These are phyloP conservation scores for Pitta sordida DNA, from an alignment of 2,113 vertebrate species.

Conservation along the genomic window DNA sequence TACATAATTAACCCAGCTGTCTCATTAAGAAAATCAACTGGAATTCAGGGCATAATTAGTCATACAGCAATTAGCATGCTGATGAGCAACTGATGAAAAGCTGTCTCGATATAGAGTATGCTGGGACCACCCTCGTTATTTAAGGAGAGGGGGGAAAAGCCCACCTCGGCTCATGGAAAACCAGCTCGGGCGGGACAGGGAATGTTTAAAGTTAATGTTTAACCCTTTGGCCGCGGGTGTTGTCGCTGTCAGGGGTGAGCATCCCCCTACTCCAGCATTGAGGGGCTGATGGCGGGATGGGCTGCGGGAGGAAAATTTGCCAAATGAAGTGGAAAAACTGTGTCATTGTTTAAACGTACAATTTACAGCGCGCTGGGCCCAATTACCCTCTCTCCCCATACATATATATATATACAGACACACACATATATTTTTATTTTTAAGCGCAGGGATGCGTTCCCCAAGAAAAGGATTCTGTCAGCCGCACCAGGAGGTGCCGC, in stretches of 20 bases:
- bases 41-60: constrained; percentile 92
- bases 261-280: neutral
- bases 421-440: neutral
- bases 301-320: neutral
- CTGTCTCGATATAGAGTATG: constrained; percentile 72
- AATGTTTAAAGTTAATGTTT: neutral
- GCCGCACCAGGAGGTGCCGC: neutral
- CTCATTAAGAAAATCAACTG: constrained; percentile 92
- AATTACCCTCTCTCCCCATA: neutral
- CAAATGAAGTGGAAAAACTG: neutral
- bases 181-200: neutral
- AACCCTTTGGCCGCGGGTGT: neutral
- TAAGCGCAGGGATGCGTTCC: neutral
- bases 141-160: neutral
- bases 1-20: constrained; percentile 95
- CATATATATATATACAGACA: too few species aligned
- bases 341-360: neutral
- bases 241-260: neutral
- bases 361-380: neutral
- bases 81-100: constrained; percentile 83
- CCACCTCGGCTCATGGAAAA: neutral
- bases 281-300: neutral
- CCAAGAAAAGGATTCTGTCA: neutral
- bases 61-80: constrained; percentile 88
- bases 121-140: constrained; percentile 76